Percentiles rank a stretch among this genome's conserved stretches.
Conservation (phyloP, 2,888 invertebrate species). For the Calliphora vomitoria region DNA sequence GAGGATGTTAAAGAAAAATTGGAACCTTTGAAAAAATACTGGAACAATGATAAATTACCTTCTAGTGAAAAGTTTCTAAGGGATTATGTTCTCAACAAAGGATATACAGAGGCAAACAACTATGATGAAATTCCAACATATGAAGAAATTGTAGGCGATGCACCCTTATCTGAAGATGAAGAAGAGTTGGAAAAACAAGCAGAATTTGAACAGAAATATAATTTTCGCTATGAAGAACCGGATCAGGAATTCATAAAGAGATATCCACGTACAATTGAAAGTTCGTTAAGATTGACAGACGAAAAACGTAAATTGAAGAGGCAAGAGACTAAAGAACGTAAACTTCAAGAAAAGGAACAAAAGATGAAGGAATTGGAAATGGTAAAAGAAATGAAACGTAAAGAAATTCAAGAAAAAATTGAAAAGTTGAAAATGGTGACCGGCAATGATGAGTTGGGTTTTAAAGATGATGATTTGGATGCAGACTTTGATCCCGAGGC, state of each 20-base stretch:
- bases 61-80: constrained; percentile 94
- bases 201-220: constrained; percentile 97
- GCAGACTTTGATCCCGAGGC: constrained; percentile 95
- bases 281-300: constrained; percentile 92
- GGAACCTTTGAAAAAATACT: constrained; percentile 92
- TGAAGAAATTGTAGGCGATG: constrained; percentile 88
- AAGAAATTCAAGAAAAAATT: constrained; percentile 96
- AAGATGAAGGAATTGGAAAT: constrained; percentile 95
- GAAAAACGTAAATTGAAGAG: constrained; percentile 92
- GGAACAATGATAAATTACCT: constrained; percentile 93
- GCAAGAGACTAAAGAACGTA: constrained; percentile 89
- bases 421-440: constrained; percentile 94
- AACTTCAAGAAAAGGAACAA: constrained; percentile 90
- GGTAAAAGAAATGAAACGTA: constrained; percentile 93
- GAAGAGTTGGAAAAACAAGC: constrained; percentile 92
- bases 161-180: constrained; percentile 91
- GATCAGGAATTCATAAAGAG: constrained; percentile 96
- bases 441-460: constrained; percentile 88
- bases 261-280: constrained; percentile 95
- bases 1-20: constrained; percentile 87
- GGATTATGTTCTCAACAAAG: constrained; percentile 96
- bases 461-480: constrained; percentile 92
- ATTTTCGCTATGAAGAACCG: constrained; percentile 98
- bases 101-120: constrained; percentile 84
- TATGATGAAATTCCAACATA: constrained; percentile 87